These are phyloP conservation scores for Drosophila persimilis DNA, from an alignment of 1,140 invertebrate genomes.

Conservation along the genomic window DNA sequence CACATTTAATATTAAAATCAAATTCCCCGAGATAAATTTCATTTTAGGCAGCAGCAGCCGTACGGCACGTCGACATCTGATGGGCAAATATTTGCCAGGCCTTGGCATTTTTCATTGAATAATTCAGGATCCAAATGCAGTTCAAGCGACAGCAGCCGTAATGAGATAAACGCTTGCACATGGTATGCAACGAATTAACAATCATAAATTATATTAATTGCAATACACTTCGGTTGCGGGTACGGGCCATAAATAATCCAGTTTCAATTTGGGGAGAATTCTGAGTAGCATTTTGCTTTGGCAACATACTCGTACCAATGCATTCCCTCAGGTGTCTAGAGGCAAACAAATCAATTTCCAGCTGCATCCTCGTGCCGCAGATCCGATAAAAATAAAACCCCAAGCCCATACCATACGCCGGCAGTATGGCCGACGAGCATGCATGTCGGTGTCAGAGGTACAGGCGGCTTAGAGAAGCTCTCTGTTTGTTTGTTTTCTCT, in stretches of 20 bases:
- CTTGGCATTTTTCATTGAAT: slow-evolving; percentile 26
- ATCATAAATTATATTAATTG: slow-evolving; percentile 70
- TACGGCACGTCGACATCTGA: slow-evolving; percentile 23
- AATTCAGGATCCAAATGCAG: slow-evolving; percentile 25
- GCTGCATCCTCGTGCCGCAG: not conserved
- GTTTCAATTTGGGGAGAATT: slow-evolving; percentile 18
- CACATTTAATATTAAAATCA: slow-evolving; percentile 74
- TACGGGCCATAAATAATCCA: slow-evolving; percentile 30
- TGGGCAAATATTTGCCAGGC: slow-evolving; percentile 54
- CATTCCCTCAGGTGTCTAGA: slow-evolving; percentile 53
- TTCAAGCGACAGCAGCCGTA: slow-evolving; percentile 19
- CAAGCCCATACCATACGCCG: not conserved
- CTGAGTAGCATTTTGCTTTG: slow-evolving; percentile 13
- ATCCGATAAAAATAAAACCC: not conserved
- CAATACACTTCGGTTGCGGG: slow-evolving; percentile 27
- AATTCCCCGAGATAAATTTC: slow-evolving; percentile 60
- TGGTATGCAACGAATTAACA: slow-evolving; percentile 62
- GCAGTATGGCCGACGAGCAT: not conserved
- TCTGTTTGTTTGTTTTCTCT: not conserved
- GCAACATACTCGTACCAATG: slow-evolving; percentile 4
- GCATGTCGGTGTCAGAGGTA: not conserved
- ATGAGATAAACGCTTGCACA: slow-evolving; percentile 41
- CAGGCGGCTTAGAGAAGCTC: not conserved
- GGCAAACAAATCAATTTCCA: slow-evolving; percentile 26
- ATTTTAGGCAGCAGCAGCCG: slow-evolving; percentile 23